phyloP scores from a whole-genome alignment of 2,113 vertebrate species.

The Tragelaphus scriptus region DNA sequence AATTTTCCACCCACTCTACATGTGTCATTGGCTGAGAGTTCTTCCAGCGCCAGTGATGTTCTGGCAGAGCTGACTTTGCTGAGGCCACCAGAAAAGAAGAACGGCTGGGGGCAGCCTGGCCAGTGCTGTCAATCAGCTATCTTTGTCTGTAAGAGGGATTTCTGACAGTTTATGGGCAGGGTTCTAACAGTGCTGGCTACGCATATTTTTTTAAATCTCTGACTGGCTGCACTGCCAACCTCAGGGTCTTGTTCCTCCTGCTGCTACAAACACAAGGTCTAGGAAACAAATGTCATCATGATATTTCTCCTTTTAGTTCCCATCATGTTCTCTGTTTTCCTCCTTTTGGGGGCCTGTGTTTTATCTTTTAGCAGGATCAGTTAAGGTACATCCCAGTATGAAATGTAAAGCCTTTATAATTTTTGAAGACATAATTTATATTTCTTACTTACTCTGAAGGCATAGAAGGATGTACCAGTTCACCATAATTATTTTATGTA shows the following conservation, averaged over 20 bases:
- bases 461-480: neutral
- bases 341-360: accelerated
- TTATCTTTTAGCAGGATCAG: neutral
- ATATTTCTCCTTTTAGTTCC: neutral
- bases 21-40: neutral
- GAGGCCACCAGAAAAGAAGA: neutral
- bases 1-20: accelerated
- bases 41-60: neutral
- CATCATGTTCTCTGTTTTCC: neutral
- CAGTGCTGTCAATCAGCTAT: accelerated
- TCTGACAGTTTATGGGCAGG: neutral
- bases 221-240: too few relatives aligned
- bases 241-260: accelerated
- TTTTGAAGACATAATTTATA: neutral
- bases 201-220: neutral
- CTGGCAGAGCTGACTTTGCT: too few relatives aligned
- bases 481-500: neutral
- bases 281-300: accelerated
- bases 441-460: neutral
- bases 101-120: accelerated
- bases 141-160: neutral
- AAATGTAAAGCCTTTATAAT: neutral
- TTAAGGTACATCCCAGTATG: neutral
- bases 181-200: accelerated
- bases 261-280: neutral